A percentile compares a stretch with the other conserved stretches of the same genome.
These are phyloP conservation scores for Balanococcus diminutus DNA, from an alignment of 2,888 invertebrate species.

Conservation along the genomic window DNA sequence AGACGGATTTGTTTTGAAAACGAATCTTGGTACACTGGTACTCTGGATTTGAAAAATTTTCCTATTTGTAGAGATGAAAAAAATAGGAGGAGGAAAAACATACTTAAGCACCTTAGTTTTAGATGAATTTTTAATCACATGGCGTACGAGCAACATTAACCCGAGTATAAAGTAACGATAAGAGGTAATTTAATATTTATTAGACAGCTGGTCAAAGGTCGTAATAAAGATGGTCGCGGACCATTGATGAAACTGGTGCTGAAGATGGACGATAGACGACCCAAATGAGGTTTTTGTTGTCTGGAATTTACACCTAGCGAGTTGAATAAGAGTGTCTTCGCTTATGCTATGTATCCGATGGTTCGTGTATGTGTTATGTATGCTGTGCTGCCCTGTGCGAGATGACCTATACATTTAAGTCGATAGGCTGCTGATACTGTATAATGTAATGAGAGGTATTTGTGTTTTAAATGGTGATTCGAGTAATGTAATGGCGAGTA, in stretches of 20 bases:
- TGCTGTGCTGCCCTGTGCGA: background rate
- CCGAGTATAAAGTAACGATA: background rate
- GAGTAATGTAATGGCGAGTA: background rate
- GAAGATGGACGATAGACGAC: background rate
- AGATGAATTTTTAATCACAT: background rate
- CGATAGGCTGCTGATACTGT: no score
- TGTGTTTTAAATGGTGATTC: background rate
- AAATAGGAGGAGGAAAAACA: background rate
- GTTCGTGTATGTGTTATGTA: background rate
- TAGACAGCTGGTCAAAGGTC: background rate
- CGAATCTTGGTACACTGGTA: background rate
- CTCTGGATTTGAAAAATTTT: background rate
- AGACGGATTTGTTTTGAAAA: background rate
- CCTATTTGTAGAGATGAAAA: no score
- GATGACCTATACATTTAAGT: background rate
- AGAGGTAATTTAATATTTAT: background rate
- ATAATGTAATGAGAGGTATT: background rate
- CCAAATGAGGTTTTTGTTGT: background rate
- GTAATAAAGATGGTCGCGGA: background rate
- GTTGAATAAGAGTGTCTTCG: background rate
- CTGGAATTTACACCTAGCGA: background rate
- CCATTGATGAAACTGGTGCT: background rate
- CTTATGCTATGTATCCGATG: background rate
- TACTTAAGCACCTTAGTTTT: background rate
- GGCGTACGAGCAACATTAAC: background rate